Conservation (phyloP, 2,888 invertebrate genomes). For the Siphlonurus alternatus region DNA sequence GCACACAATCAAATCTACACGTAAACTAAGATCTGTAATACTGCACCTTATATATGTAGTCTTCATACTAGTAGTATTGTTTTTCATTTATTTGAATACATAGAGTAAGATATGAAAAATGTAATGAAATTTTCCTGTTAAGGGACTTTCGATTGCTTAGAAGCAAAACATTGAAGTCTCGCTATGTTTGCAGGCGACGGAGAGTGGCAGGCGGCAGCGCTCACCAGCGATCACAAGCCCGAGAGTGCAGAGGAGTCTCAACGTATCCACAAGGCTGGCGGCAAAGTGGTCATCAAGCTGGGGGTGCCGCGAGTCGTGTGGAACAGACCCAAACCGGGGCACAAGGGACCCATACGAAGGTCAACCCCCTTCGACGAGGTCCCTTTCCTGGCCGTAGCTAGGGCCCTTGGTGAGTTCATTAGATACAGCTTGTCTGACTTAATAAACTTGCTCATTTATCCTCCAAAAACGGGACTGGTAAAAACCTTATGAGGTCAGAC, state of each 20-base stretch:
- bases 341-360: conserved; percentile 72
- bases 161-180: not conserved
- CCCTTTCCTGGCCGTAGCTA: conserved; percentile 89
- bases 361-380: conserved; percentile 86
- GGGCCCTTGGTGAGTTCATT: conserved; percentile 53
- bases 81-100: too few relatives aligned
- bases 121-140: conserved; percentile 20
- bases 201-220: conserved; percentile 60
- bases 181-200: conserved; percentile 30
- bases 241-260: conserved; percentile 68
- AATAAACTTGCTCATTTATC: not conserved
- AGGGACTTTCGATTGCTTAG: not conserved
- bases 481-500: too few relatives aligned
- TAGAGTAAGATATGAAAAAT: too few relatives aligned
- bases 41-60: too few relatives aligned
- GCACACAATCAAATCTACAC: too few relatives aligned
- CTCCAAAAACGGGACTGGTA: too few relatives aligned
- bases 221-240: conserved; percentile 92
- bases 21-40: too few relatives aligned
- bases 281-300: conserved; percentile 56
- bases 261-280: conserved; percentile 66
- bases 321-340: conserved; percentile 77
- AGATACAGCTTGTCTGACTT: not conserved
- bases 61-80: too few relatives aligned
- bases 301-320: conserved; percentile 95